A percentile compares a stretch with the other conserved stretches of the same genome.
Evolutionary conservation across 2,113 vertebrate genomes (phyloP).

Genomic region (Zosterops borbonicus): DNA sequence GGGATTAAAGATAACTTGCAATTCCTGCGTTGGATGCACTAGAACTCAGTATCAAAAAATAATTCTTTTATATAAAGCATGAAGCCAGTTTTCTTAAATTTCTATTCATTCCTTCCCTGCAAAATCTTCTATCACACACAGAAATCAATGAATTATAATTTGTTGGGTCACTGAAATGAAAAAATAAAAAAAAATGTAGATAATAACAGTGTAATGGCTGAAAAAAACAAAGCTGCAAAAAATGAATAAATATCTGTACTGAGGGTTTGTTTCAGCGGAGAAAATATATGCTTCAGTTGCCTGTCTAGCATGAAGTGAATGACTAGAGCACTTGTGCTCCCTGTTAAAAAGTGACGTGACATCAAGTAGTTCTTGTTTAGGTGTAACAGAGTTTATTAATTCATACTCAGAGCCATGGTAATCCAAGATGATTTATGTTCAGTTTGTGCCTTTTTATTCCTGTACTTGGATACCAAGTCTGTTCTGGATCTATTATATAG

Average conservation of each 20-base stretch:
- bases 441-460: background rate
- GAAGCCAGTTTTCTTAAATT: background rate
- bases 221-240: background rate
- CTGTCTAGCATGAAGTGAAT: background rate
- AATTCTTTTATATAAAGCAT: background rate
- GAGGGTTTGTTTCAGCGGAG: background rate
- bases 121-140: background rate
- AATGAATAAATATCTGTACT: background rate
- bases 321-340: background rate
- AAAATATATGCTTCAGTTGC: background rate
- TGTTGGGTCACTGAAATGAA: background rate
- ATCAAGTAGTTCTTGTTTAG: background rate
- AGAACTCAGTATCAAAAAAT: background rate
- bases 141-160: background rate
- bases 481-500: background rate
- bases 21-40: background rate
- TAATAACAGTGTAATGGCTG: background rate
- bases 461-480: background rate
- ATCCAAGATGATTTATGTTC: background rate
- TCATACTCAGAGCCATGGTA: background rate
- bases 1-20: background rate
- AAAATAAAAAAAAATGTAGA: background rate
- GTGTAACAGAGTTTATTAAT: background rate
- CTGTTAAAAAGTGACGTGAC: background rate
- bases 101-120: background rate